These are phyloP conservation scores for Osmoderma eremita DNA, from an alignment of 2,888 invertebrate species.

Conservation along the genomic window DNA sequence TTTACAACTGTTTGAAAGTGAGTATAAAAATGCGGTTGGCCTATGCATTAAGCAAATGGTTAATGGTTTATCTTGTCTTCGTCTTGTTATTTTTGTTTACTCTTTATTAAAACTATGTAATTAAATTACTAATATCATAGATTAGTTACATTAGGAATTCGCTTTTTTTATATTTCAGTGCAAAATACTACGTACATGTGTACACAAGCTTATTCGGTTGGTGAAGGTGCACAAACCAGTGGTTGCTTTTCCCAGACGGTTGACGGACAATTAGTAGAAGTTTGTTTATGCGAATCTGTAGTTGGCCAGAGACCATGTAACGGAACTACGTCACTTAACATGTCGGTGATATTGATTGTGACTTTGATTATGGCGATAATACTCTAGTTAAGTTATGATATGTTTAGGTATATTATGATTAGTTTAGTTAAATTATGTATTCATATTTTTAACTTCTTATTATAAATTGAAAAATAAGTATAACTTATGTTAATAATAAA, in stretches of 20 bases:
- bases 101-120: background rate
- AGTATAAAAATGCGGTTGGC: too few species aligned
- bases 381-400: too few species aligned
- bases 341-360: slow-evolving; percentile 13
- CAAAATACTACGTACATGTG: slow-evolving; percentile 78
- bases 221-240: slow-evolving; percentile 64
- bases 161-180: slow-evolving; percentile 67
- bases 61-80: too few species aligned
- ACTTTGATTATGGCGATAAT: background rate
- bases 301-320: slow-evolving; percentile 65
- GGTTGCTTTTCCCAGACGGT: slow-evolving; percentile 69
- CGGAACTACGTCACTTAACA: slow-evolving; percentile 41
- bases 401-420: too few species aligned
- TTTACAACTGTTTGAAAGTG: too few species aligned
- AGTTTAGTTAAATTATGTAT: too few species aligned
- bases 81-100: too few species aligned
- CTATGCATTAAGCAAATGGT: too few species aligned
- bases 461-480: too few species aligned
- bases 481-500: too few species aligned
- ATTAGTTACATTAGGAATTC: too few species aligned
- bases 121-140: background rate
- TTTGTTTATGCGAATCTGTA: slow-evolving; percentile 66
- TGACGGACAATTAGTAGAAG: slow-evolving; percentile 64
- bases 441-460: too few species aligned
- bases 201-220: slow-evolving; percentile 68